A percentile compares a stretch with the other conserved stretches of the same genome.
Evolutionary conservation across 2,888 invertebrate species (phyloP).

Genomic region (Mechanitis messenoides): DNA sequence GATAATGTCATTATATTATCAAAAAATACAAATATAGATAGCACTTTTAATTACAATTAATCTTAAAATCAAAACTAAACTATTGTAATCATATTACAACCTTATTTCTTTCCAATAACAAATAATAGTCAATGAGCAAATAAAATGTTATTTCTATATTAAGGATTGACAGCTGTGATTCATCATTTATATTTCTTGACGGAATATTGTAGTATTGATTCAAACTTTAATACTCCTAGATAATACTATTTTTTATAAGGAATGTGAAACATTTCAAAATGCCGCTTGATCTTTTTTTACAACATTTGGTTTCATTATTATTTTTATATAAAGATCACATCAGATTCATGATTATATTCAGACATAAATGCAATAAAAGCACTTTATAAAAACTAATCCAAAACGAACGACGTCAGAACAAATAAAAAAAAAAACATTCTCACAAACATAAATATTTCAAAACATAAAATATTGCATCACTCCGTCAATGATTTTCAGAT

Average conservation of each 20-base stretch:
- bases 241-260: constrained; percentile 35
- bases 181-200: too few species aligned
- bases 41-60: neutral
- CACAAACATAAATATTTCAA: constrained; percentile 43
- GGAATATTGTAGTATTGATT: constrained; percentile 27
- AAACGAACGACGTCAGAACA: constrained; percentile 57
- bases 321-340: constrained; percentile 18
- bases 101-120: neutral
- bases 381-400: constrained; percentile 44
- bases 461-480: constrained; percentile 40
- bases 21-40: constrained; percentile 29
- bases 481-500: constrained; percentile 28
- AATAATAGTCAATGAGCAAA: neutral
- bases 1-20: constrained; percentile 12
- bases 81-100: constrained; percentile 1
- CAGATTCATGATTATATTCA: constrained; percentile 32
- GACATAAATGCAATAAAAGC: constrained; percentile 59
- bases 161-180: too few species aligned
- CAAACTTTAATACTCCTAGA: constrained; percentile 15
- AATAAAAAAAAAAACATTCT: constrained; percentile 43
- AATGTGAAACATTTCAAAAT: constrained; percentile 46
- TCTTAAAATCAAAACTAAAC: constrained; percentile 3
- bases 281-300: constrained; percentile 21
- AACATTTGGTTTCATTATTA: constrained; percentile 17
- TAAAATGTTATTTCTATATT: too few species aligned